Conservation (phyloP, 2,113 vertebrate species). For the Aythya baeri region DNA sequence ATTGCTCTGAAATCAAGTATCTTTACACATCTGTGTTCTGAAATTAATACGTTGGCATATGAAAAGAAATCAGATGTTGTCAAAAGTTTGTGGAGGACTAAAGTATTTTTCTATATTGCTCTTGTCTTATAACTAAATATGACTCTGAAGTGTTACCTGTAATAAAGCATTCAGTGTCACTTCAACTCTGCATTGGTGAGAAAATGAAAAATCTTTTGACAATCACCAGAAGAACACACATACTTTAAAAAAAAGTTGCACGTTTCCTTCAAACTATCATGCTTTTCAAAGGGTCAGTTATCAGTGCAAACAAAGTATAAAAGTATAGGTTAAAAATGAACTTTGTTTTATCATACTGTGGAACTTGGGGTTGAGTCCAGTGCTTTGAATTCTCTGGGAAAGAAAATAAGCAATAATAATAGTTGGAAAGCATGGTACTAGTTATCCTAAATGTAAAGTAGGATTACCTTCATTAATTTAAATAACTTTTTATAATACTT, state of each 20-base stretch:
- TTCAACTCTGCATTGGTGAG: neutral
- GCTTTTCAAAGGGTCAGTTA: neutral
- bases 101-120: neutral
- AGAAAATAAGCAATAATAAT: conserved; percentile 36
- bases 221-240: neutral
- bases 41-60: neutral
- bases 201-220: neutral
- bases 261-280: neutral
- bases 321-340: neutral
- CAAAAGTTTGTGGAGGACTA: neutral
- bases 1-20: neutral
- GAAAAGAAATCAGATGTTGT: neutral
- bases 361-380: neutral
- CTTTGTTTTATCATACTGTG: neutral
- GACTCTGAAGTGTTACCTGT: neutral
- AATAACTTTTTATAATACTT: conserved; percentile 20
- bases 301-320: neutral
- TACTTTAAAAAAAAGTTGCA: neutral
- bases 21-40: neutral
- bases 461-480: conserved; percentile 22
- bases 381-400: neutral
- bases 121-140: neutral
- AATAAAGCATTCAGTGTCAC: neutral
- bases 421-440: conserved; percentile 22
- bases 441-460: conserved; percentile 53